Percentiles rank a stretch among this genome's conserved stretches.
Conservation (phyloP, 2,797 vertebrate species). For the Fundulus diaphanus region DNA sequence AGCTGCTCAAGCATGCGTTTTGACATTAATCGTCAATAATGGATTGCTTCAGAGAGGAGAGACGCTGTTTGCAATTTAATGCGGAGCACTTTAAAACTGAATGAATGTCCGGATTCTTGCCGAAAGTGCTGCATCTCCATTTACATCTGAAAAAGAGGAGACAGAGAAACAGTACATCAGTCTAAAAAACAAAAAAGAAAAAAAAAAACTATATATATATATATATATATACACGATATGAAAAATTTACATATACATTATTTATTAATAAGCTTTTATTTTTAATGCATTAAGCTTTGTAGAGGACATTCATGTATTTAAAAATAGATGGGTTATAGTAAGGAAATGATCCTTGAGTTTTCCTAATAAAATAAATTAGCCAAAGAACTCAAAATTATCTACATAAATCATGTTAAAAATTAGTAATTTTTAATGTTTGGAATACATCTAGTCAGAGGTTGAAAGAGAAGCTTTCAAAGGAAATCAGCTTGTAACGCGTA, state of each 20-base stretch:
- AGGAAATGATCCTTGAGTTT: constrained; percentile 21
- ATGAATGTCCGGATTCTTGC: constrained; percentile 52
- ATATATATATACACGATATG: constrained; percentile 3
- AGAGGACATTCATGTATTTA: constrained; percentile 16
- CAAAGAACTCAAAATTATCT: constrained; percentile 17
- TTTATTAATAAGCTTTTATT: constrained; percentile 32
- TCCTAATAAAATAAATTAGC: constrained; percentile 28
- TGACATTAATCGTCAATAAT: constrained; percentile 79
- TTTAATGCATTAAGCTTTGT: constrained; percentile 24
- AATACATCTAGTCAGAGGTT: constrained; percentile 2
- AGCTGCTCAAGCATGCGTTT: constrained; percentile 79
- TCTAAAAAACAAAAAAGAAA: constrained; percentile 16
- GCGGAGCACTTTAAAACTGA: constrained; percentile 52
- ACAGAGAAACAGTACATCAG: constrained; percentile 26
- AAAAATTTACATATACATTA: constrained; percentile 21
- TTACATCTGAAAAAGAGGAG: constrained; percentile 78
- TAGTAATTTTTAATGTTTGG: constrained; percentile 4
- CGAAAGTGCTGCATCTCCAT: constrained; percentile 64
- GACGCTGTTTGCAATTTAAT: constrained; percentile 56
- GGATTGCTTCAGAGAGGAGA: constrained; percentile 74
- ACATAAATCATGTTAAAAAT: constrained; percentile 17
- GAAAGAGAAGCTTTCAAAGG: neutral
- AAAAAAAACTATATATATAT: too few species aligned
- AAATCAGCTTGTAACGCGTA: constrained; percentile 23
- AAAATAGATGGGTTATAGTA: constrained; percentile 33